Evolutionary conservation across 2,113 vertebrate genomes (phyloP), one percentile per base, ranked within the genome.

Genomic region (Oncorhynchus nerka): DNA sequence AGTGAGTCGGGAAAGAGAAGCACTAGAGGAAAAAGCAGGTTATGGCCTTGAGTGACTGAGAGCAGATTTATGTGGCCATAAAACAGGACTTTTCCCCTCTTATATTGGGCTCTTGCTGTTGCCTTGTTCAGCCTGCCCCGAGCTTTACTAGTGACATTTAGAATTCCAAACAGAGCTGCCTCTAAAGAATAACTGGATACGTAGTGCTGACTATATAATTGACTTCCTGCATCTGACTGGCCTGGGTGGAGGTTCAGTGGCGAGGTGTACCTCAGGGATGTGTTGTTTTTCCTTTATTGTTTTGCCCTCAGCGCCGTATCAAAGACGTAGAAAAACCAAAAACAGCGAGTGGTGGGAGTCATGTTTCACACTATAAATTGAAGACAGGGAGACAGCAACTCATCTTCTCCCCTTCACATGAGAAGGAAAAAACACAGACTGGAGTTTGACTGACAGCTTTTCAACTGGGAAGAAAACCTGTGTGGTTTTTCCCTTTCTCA

Each of bases 41-140:
- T 82, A 77, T 76, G 81, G 73, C 59, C 81, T 74, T 77, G 65
- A 59, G 75, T 16, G 75, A 59, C 71, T 80, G 79, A 74, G 51
- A 11, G 16, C 74, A 84, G 90, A 92, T 92, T 91, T 90, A 92
- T 90, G 87, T 76, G 83, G 74, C 82, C 59, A 39, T 91, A 91
- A 89, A 89, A 86, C 79, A 22, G 72, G 87, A 79, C 86, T 86
- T 85, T 89, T 89, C 88, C 86, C 86, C 82, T 79, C 76, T 75
- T 83, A 75, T 83, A 79, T 15, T 70, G 76, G 88, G 76, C 83
- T 88, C 84, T 84, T 83, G 88, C 85, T 86, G 75, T 74, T 73
- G 66, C 84, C 70, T 68, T 15, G 78, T 75, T 76, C 79, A 57
- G 70, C 78, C 74, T 75, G 77, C 85, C 76, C 83, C 75, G 68